Conservation (phyloP, 1,140 invertebrate species). For the Ptiloglossa arizonensis region DNA sequence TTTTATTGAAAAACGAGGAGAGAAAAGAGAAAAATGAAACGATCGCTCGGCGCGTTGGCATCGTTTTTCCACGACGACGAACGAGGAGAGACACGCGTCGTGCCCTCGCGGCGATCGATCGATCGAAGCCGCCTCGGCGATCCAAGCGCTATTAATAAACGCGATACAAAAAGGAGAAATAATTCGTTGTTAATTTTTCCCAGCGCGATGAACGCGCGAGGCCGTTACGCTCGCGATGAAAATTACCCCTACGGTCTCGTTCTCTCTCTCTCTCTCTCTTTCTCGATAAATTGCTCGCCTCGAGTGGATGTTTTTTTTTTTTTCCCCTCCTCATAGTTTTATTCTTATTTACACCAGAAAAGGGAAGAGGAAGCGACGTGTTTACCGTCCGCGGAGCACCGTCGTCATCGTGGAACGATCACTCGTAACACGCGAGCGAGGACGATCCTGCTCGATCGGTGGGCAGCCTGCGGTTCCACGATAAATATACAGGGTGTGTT, state of each 20-base stretch:
- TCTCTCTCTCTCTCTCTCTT: not conserved
- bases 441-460: not conserved
- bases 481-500: slow-evolving; percentile 8
- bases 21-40: not conserved
- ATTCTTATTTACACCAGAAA: slow-evolving; percentile 20
- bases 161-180: slow-evolving; percentile 12
- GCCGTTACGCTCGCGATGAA: slow-evolving; percentile 30
- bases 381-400: slow-evolving; percentile 11
- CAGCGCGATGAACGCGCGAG: not conserved
- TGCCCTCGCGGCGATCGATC: not conserved
- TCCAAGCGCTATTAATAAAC: slow-evolving; percentile 37
- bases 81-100: not conserved
- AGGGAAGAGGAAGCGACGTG: slow-evolving; percentile 12
- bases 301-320: not conserved
- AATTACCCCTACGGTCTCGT: not conserved
- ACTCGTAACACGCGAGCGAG: not conserved
- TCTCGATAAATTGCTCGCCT: not conserved
- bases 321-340: slow-evolving; percentile 18
- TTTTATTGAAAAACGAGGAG: not conserved
- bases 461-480: no score
- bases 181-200: slow-evolving; percentile 40
- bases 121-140: not conserved
- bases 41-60: not conserved
- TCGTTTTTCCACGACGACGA: slow-evolving; percentile 15
- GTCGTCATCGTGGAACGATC: not conserved